Conservation (phyloP, 2,113 vertebrate genomes). For the Erpornis zantholeuca region DNA sequence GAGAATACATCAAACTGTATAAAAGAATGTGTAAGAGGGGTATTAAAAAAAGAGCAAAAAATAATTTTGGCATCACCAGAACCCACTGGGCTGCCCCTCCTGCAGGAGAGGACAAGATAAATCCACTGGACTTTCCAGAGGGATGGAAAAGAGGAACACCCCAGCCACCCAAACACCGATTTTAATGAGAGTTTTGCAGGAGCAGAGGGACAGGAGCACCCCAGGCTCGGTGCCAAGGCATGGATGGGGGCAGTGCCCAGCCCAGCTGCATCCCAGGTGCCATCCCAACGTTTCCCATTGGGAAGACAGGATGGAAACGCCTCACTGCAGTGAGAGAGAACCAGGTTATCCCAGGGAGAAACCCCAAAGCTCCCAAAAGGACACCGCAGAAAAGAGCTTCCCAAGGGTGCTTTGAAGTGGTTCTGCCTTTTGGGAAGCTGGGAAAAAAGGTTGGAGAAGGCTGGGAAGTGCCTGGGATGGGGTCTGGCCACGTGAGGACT, state of each 20-base stretch:
- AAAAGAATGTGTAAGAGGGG: no score
- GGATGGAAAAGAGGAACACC: neutral
- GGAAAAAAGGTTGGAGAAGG: neutral
- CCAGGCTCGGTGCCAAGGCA: neutral
- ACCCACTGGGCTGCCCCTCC: no score
- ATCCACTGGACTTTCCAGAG: neutral
- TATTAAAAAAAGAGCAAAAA: no score
- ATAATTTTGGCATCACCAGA: no score
- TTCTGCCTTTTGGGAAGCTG: neutral
- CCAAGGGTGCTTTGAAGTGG: neutral
- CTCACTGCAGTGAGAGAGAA: neutral
- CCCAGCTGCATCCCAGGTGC: neutral
- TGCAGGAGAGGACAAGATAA: no score
- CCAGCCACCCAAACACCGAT: neutral
- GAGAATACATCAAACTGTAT: no score
- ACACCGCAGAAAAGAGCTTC: neutral
- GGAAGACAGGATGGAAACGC: neutral
- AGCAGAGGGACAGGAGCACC: neutral
- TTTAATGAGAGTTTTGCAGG: neutral
- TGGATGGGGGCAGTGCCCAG: neutral
- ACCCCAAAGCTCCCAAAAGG: neutral
- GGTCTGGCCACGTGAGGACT: fast-evolving
- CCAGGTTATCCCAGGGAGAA: neutral
- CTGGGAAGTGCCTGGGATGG: fast-evolving
- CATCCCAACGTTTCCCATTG: neutral